These are phyloP conservation scores for Elanus axillaris DNA, from an alignment of 2,113 vertebrate genomes.

Conservation along the genomic window DNA sequence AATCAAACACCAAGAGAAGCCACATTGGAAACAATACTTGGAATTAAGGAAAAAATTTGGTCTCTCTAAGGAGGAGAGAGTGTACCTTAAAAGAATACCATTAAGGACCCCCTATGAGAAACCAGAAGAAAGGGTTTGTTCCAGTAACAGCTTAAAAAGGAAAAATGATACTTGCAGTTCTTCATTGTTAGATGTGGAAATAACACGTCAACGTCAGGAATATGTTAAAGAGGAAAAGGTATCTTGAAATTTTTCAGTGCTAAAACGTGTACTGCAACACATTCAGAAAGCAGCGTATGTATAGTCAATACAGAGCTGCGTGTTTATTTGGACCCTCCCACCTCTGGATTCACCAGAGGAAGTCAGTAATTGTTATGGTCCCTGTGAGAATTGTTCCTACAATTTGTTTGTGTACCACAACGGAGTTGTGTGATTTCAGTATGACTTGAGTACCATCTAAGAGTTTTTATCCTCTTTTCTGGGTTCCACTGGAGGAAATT, in stretches of 20 bases:
- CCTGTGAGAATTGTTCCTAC: neutral
- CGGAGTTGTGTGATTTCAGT: neutral
- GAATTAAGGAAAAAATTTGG: constrained; percentile 72
- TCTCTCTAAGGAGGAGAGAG: constrained; percentile 71
- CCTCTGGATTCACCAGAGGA: neutral
- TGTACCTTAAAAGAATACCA: constrained; percentile 69
- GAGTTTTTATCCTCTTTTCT: neutral
- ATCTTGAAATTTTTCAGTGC: neutral
- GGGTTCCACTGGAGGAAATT: neutral
- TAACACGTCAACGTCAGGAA: neutral
- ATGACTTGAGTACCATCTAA: accelerated
- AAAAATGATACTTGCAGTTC: constrained; percentile 1
- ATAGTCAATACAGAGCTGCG: neutral
- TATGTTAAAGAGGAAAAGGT: constrained; percentile 62
- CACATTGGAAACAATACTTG: constrained; percentile 43
- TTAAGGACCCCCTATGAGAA: neutral
- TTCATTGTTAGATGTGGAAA: neutral
- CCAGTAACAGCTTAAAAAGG: constrained; percentile 21
- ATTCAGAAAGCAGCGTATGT: neutral
- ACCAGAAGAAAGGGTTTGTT: constrained; percentile 9
- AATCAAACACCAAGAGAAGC: constrained; percentile 24
- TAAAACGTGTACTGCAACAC: neutral
- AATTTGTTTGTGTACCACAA: neutral
- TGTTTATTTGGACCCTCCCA: neutral
- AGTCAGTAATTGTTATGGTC: neutral